Conservation (phyloP, 2,888 invertebrate species). For the Entomobrya proxima region DNA sequence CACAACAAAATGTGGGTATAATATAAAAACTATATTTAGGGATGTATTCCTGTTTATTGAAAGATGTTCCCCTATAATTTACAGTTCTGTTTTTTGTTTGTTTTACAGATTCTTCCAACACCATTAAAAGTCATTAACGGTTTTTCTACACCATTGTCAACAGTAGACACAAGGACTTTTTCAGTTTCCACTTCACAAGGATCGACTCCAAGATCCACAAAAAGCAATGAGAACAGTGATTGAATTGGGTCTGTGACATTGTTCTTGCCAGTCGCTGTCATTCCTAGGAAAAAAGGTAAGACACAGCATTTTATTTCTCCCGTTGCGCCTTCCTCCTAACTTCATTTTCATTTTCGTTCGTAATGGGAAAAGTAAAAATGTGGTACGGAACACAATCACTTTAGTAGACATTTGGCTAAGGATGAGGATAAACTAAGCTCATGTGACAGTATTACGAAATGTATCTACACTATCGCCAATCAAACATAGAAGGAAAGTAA, state of each 20-base stretch:
- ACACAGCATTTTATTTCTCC: background rate
- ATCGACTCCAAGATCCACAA: background rate
- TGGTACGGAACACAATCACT: constrained; percentile 27
- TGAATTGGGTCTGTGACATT: constrained; percentile 12
- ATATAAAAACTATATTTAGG: too few species aligned
- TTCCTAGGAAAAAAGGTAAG: constrained; percentile 30
- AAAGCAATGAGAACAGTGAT: constrained; percentile 26
- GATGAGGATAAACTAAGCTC: background rate
- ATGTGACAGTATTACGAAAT: background rate
- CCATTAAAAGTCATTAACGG: background rate
- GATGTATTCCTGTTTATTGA: too few species aligned
- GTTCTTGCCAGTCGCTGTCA: constrained; percentile 3
- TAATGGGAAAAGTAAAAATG: constrained; percentile 37
- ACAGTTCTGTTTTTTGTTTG: background rate
- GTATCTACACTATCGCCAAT: background rate
- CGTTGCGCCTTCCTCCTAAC: background rate
- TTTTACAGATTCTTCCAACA: background rate
- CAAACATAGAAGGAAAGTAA: background rate
- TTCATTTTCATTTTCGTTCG: constrained; percentile 20
- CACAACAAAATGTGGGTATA: too few species aligned
- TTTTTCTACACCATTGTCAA: background rate
- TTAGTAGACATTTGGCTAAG: background rate
- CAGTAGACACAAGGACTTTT: background rate
- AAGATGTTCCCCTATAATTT: background rate
- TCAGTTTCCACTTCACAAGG: background rate